Percentiles rank a stretch among this genome's conserved stretches.
These are phyloP conservation scores for Nothoprocta perdicaria DNA, from an alignment of 2,113 vertebrate genomes.

Conservation along the genomic window DNA sequence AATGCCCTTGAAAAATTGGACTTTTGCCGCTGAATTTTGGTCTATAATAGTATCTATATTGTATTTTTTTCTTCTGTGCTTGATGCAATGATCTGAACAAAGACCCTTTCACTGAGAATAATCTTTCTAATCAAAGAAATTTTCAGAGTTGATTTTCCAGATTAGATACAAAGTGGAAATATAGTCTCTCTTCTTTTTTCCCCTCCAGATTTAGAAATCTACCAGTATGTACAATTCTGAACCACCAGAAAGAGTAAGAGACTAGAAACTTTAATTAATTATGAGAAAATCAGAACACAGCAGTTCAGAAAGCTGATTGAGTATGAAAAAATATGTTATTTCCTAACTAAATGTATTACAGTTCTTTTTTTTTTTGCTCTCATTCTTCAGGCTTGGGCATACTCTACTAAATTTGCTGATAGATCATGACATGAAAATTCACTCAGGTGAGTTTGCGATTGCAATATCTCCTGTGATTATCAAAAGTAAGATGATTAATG, in stretches of 20 bases:
- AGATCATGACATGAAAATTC: not conserved
- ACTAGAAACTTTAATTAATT: not conserved
- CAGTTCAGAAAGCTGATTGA: not conserved
- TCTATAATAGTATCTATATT: not conserved
- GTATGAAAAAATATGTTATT: not conserved
- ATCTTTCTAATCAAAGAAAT: conserved; percentile 15
- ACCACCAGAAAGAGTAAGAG: not conserved
- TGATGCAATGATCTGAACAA: not conserved
- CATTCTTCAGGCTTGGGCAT: not conserved
- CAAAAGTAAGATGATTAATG: not conserved
- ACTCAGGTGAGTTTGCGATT: not conserved
- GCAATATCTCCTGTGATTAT: not conserved
- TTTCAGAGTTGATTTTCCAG: conserved; percentile 14
- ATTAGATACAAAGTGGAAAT: conserved; percentile 9
- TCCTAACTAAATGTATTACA: not conserved
- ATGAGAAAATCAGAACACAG: not conserved
- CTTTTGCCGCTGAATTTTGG: conserved; percentile 45
- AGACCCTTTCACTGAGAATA: conserved; percentile 10
- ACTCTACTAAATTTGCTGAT: not conserved
- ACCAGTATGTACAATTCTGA: not conserved
- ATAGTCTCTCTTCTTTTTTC: not conserved
- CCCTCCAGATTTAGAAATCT: not conserved
- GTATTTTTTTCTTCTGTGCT: not conserved
- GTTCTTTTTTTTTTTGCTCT: not conserved
- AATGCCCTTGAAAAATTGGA: conserved; percentile 42